These are phyloP conservation scores for Saccostrea echinata DNA, from an alignment of 1,140 invertebrate species.

Conservation along the genomic window DNA sequence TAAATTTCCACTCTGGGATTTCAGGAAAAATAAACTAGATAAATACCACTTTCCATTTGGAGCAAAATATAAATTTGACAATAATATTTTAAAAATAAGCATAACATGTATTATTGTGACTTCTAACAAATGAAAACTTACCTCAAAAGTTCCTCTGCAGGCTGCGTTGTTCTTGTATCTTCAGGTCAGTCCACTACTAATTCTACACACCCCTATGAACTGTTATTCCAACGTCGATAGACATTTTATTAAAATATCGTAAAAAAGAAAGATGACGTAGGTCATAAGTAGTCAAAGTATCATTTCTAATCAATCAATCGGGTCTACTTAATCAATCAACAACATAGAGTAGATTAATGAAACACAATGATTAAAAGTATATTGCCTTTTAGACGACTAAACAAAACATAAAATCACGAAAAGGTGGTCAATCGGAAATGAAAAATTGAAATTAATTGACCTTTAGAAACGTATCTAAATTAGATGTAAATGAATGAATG, in stretches of 20 bases:
- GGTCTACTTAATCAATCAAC: background rate
- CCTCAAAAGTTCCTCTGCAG: too few species aligned
- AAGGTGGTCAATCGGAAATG: constrained; percentile 15
- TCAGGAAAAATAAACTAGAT: too few species aligned
- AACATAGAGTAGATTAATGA: background rate
- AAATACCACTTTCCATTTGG: too few species aligned
- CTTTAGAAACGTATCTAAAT: background rate
- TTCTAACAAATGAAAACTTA: too few species aligned
- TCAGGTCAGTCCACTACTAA: too few species aligned
- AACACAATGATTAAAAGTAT: background rate
- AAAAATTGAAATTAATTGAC: constrained; percentile 22
- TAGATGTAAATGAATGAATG: background rate
- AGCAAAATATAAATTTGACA: too few species aligned
- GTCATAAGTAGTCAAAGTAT: background rate
- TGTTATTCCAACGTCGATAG: background rate
- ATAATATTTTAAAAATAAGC: too few species aligned
- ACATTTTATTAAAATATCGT: background rate
- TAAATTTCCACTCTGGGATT: too few species aligned
- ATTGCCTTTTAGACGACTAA: background rate
- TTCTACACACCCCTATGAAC: too few species aligned
- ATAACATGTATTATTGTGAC: too few species aligned
- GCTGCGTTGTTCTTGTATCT: too few species aligned
- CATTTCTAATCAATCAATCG: background rate
- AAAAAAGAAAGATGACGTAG: background rate
- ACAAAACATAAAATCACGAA: background rate